phyloP scores from a whole-genome alignment of 1,140 invertebrate genomes.

The Psix sp. region DNA sequence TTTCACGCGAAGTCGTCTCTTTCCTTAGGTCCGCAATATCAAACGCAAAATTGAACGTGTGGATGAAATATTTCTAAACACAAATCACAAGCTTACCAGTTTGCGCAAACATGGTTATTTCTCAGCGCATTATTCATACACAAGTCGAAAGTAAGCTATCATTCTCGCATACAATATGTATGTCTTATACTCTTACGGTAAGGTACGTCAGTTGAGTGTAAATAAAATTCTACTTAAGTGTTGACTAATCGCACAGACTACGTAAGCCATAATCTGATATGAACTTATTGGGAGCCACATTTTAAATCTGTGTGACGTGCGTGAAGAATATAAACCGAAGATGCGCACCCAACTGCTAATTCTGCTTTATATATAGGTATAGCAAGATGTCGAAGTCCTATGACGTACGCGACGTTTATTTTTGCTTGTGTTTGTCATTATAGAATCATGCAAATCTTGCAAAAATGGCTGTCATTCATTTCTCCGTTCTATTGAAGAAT shows the following conservation, averaged over 20 bases:
- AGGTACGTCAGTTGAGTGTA: constrained; percentile 56
- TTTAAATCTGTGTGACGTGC: constrained; percentile 62
- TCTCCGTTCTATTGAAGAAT: too few species aligned
- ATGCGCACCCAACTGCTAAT: constrained; percentile 66
- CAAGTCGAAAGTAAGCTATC: constrained; percentile 47
- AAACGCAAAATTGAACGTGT: constrained; percentile 3
- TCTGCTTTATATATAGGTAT: constrained; percentile 63
- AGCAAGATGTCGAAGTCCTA: constrained; percentile 50
- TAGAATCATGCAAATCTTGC: constrained; percentile 55
- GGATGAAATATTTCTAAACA: constrained; percentile 23
- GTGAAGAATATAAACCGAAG: constrained; percentile 64
- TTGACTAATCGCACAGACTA: constrained; percentile 61
- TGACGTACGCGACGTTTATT: constrained; percentile 57
- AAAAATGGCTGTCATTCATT: constrained; percentile 52
- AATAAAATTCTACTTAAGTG: constrained; percentile 60
- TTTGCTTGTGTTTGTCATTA: constrained; percentile 48
- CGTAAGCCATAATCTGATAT: constrained; percentile 61
- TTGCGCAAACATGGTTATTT: constrained; percentile 33
- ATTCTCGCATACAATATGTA: constrained; percentile 51
- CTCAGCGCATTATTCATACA: constrained; percentile 30
- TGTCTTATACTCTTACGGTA: constrained; percentile 51
- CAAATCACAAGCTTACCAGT: constrained; percentile 22
- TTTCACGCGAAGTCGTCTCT: too few species aligned
- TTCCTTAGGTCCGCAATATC: too few species aligned
- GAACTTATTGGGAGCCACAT: constrained; percentile 60